Base-by-base conservation (phyloP, 1,140 invertebrate species). In the Caenorhabditis inopinata region DNA sequence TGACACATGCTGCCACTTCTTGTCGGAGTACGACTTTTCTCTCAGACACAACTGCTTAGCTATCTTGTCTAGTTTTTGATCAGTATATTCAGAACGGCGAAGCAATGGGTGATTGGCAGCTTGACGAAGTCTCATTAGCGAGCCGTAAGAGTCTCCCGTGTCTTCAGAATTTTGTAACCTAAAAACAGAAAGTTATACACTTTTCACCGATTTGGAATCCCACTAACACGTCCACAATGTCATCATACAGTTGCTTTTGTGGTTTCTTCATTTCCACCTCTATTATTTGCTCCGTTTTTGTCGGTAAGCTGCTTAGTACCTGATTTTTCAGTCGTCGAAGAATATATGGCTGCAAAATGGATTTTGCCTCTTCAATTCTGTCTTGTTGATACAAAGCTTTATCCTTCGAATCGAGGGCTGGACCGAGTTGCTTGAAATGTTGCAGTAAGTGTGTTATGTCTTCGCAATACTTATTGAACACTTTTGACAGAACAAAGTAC, bases 291-390 rank as follows among this genome's bases (percentile, higher is more conserved):
- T 94, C 93, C 6, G 90, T 92, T 89, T 97, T 96, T 84, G 91
- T 90, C 0, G 95, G 95, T 29, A 92, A 84, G 79, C 90, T 87
- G 51, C 87, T 85, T 0, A 97, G 90, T 0, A 98, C 96, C 74
- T 91, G 89, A 27, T 90, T 88, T 89, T 98, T 98, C 4, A 97
- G 90, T 79, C 96, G 90, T n/a, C 96, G 90, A 27, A 98, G 90
- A 9, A 98, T 92, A 89, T 98, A 98, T 0, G 96, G 96, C 87
- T 94, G 94, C 93, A 98, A 96, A 81, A 98, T 97, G 79, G 93
- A 90, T 87, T 97, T 97, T 0, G 96, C 96, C 87, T 96, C 94
- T 73, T 92, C 92, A 58, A 89, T 88, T 53, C 84, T 80, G 48
- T 85, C 76, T 38, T 77, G 74, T 38, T 87, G 84, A 76, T 87